Evolutionary conservation across 2,888 invertebrate genomes (phyloP).

Genomic region (Branchinecta sandiegonensis): DNA sequence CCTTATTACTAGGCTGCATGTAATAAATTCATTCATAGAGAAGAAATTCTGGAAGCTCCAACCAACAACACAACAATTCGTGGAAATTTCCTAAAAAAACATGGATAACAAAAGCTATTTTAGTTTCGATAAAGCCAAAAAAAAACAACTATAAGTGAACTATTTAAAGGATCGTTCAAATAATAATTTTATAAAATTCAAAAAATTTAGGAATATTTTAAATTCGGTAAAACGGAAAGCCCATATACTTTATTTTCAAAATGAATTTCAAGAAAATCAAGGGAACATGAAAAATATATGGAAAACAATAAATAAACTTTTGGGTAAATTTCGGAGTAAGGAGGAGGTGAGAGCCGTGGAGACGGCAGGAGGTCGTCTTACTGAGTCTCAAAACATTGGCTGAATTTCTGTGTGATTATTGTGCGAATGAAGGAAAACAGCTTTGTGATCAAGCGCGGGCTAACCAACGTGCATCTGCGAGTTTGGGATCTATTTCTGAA

Average conservation of each 20-base stretch:
- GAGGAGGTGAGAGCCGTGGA: not conserved
- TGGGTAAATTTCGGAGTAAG: not conserved
- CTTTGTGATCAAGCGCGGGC: not conserved
- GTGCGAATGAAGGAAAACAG: not conserved
- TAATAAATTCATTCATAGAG: too few species aligned
- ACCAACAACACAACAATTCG: too few species aligned
- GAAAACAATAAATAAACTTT: not conserved
- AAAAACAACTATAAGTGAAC: not conserved
- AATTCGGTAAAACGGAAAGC: too few species aligned
- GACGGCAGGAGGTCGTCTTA: not conserved
- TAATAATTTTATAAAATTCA: not conserved
- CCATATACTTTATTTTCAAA: too few species aligned
- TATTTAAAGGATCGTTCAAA: constrained; percentile 11
- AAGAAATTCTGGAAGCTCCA: too few species aligned
- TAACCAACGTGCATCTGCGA: not conserved
- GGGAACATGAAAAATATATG: too few species aligned
- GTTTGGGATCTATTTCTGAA: not conserved
- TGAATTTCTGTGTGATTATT: constrained; percentile 8
- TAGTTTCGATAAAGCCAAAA: constrained; percentile 14
- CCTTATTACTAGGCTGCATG: too few species aligned
- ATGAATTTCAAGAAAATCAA: too few species aligned
- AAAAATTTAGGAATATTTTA: not conserved
- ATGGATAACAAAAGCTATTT: not conserved
- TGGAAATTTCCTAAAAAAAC: too few species aligned
- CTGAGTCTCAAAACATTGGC: not conserved